Base-by-base conservation (phyloP, 2,113 vertebrate species). In the Gavia stellata region DNA sequence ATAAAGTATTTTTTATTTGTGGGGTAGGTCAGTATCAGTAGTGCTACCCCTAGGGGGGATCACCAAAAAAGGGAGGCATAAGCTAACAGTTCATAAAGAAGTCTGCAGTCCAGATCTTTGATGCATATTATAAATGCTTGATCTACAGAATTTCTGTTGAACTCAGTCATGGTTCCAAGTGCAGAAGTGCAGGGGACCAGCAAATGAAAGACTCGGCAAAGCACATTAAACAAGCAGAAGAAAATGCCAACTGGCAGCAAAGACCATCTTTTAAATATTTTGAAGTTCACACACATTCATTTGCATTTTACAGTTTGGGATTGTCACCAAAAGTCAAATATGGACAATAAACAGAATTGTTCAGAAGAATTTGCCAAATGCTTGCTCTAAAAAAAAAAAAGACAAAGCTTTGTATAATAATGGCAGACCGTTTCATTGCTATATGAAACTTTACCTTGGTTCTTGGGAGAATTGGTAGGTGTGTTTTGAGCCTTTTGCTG, bases 401-500 rank as follows among this genome's bases (percentile, higher is more conserved):
- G 5, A 28, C 42, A 77, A 77, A 86, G 45, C 38, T 88, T 94
- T 86, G 24, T 34, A n/a, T 38, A 94, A 80, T 34, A 78, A 63
- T 26, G 24, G 25, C 47, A 90, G 34, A 86, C 42, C 1, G 5
- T 73, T 59, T 81, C 52, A 88, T 12, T 85, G 52, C 28, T 47
- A 5, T 38, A 33, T 31, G 26, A 91, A 81, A 55, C 65, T 97
- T 98, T 98, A 99, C 99, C 99, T 94, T 98, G 98, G 84, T 88
- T 98, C 90, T 99, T 99, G 53, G 95, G 86, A 94, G 97, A 90
- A 86, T 33, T 94, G 52, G 96, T 91, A 55, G 98, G 81, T 45
- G 98, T 91, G 87, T 92, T 98, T 97, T 98, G 99, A 88, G 97
- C 97, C 84, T 98, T 99, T 72, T 96, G 95, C 71, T 99, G 99